Base-by-base conservation (phyloP, 2,888 invertebrate species). In the Pterostichus madidus region DNA sequence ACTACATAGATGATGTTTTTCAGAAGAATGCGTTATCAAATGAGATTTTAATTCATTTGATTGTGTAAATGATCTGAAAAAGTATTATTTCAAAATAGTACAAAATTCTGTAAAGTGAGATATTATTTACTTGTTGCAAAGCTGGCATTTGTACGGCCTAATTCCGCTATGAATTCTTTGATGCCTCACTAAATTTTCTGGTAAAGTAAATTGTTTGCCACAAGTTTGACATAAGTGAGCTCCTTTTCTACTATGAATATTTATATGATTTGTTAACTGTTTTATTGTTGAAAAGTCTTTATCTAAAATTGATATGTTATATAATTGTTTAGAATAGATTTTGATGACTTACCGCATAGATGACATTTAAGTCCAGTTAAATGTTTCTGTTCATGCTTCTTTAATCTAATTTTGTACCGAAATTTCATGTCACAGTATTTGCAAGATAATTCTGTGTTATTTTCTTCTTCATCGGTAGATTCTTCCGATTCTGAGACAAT, bases 21-120 rank as follows among this genome's bases (percentile, higher is more conserved):
- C 78, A 8, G 79, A 49, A n/a, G 84, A 77, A 71, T 84, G 84
- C 10, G 84, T 84, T 44, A 84, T 56, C 59, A 83, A 46, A 80
- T 84, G 84, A 4, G 84, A 84, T 80, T 84, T 84, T 44, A 84
- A 75, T 59, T 84, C 83, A 46, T 84, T 84, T 0, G 83, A 83
- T 49, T 84, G 84, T 39, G 80, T 80, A 80, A 84, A 84, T 15
- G 75, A 52, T 76, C 84, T 84, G 49, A 35, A 77, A 75, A 32
- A 1, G 0, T 39, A 3, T 52, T 0, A 5, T 11, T 24, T 24
- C 3, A 17, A 44, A 71, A 71, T 71, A n/a, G 44, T 39, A 17
- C 39, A 15, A 5, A 71, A 13, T 71, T 32, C 8, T 56, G 13
- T 4, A 10, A 53, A 80, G 6, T 13, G 2, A 49, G 8, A 24